These are phyloP conservation scores for Cepphus grylle DNA, from an alignment of 2,113 vertebrate species.

Conservation along the genomic window DNA sequence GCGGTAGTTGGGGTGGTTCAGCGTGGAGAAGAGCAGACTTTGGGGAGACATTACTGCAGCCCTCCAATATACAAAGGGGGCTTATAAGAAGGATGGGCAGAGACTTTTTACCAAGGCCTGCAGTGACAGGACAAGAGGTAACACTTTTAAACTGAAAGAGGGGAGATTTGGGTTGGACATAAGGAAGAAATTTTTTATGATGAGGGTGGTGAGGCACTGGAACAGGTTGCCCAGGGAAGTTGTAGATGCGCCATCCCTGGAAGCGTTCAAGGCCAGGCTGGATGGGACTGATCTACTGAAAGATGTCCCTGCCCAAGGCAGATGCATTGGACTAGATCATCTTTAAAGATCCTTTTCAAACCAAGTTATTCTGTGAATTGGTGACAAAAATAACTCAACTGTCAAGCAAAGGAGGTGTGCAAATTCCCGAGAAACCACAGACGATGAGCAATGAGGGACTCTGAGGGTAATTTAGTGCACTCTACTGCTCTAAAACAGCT, in stretches of 20 bases:
- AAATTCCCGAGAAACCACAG: not conserved
- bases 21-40: not conserved
- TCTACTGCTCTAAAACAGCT: not conserved
- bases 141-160: not conserved
- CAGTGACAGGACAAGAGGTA: not conserved
- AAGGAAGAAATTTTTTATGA: not conserved
- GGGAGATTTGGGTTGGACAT: not conserved
- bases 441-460: not conserved
- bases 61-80: not conserved
- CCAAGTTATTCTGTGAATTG: not conserved
- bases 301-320: not conserved
- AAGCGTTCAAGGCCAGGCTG: not conserved
- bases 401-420: not conserved
- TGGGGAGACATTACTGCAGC: not conserved
- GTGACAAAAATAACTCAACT: not conserved
- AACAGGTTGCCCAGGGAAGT: not conserved
- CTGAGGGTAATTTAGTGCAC: not conserved
- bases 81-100: not conserved
- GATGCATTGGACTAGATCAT: not conserved
- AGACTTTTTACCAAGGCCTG: not conserved
- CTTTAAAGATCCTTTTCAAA: not conserved
- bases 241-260: not conserved
- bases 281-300: not conserved
- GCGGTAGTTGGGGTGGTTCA: not conserved
- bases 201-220: not conserved